These are phyloP conservation scores for Crotalus viridis DNA, from an alignment of 2,113 vertebrate genomes.

Conservation along the genomic window DNA sequence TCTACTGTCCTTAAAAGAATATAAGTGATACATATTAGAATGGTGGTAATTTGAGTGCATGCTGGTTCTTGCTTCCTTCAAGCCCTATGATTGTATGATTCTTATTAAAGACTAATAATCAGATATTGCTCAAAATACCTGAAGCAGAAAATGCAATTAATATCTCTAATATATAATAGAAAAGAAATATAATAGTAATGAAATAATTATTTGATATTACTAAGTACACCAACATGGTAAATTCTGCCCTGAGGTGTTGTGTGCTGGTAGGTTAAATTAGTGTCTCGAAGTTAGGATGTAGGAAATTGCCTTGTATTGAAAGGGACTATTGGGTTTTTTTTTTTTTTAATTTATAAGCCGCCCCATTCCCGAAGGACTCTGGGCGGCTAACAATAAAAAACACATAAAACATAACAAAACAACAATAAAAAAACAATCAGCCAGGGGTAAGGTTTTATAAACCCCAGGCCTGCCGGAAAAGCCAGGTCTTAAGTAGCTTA, in stretches of 20 bases:
- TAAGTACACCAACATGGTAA: not conserved
- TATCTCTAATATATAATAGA: not conserved
- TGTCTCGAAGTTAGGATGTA: not conserved
- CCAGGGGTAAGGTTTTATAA: too few species aligned
- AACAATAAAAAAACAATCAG: too few species aligned
- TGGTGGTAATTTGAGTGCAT: not conserved
- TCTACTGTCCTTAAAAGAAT: not conserved
- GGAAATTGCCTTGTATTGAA: not conserved
- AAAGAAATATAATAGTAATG: not conserved
- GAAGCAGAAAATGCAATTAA: not conserved
- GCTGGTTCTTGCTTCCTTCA: conserved; percentile 24
- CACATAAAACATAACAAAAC: too few species aligned
- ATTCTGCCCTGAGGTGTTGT: too few species aligned
- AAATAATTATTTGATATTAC: not conserved
- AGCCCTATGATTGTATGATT: not conserved
- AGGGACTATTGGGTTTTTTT: not conserved
- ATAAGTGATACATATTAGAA: not conserved
- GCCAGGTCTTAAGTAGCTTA: too few species aligned
- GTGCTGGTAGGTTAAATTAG: not conserved
- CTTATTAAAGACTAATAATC: conserved; percentile 15
- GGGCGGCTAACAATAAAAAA: too few species aligned
- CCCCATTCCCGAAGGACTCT: too few species aligned
- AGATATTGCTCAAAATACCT: not conserved
- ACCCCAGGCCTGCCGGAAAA: too few species aligned
- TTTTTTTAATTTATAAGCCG: too few species aligned